Evolutionary conservation across 2,888 invertebrate genomes (phyloP).

Genomic region (Itoplectis maculator): DNA sequence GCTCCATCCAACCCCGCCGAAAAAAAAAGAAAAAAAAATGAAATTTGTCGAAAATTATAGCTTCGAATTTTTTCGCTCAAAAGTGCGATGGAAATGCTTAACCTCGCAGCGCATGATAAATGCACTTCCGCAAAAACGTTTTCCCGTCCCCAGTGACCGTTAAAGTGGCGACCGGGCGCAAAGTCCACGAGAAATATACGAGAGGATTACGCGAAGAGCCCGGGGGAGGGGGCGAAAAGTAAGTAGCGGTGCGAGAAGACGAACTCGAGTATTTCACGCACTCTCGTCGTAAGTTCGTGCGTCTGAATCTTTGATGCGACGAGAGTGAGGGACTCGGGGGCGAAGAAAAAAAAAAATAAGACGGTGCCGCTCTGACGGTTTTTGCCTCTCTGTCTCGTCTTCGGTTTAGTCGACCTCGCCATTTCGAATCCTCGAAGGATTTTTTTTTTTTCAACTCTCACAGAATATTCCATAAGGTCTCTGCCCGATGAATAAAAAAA

Average conservation of each 20-base stretch:
- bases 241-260: slow-evolving; percentile 1
- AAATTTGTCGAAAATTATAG: background rate
- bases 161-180: background rate
- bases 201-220: slow-evolving; percentile 6
- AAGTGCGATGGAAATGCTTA: background rate
- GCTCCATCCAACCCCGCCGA: no score
- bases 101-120: slow-evolving; percentile 2
- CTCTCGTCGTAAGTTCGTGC: slow-evolving; percentile 1
- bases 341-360: background rate
- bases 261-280: slow-evolving; percentile 12
- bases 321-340: background rate
- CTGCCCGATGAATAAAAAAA: background rate
- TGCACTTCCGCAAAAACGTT: background rate
- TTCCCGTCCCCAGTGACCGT: background rate
- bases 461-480: background rate
- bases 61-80: background rate
- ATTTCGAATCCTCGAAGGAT: slow-evolving; percentile 2
- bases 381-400: slow-evolving; percentile 1
- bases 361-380: background rate
- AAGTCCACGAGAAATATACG: slow-evolving; percentile 14
- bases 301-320: slow-evolving; percentile 30
- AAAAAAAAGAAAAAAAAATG: no score
- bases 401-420: background rate
- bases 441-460: slow-evolving; percentile 3
- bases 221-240: slow-evolving; percentile 8